phyloP scores from a whole-genome alignment of 2,113 vertebrate species.

The Rhinopomastus cyanomelas region DNA sequence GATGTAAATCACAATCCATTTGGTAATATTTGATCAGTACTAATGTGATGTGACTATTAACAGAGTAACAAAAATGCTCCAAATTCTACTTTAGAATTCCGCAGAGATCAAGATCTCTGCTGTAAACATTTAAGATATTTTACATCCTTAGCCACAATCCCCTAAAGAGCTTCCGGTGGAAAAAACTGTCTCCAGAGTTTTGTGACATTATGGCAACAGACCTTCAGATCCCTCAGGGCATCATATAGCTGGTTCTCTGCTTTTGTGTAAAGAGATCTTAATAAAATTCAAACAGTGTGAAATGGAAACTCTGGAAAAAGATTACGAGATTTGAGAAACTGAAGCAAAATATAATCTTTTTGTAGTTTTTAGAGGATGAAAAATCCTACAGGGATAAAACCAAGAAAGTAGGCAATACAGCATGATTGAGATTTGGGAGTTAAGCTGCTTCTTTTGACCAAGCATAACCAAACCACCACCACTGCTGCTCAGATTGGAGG shows the following conservation, averaged over 20 bases:
- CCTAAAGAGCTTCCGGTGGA: constrained; percentile 41
- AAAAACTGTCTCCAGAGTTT: constrained; percentile 62
- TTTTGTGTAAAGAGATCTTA: constrained; percentile 68
- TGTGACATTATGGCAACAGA: constrained; percentile 36
- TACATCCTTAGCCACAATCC: constrained; percentile 5
- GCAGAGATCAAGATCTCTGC: neutral
- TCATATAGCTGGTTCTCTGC: constrained; percentile 41
- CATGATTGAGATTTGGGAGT: neutral
- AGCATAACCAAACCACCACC: neutral
- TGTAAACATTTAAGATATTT: constrained; percentile 35
- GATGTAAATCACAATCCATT: neutral
- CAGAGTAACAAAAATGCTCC: neutral
- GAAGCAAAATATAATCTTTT: constrained; percentile 58
- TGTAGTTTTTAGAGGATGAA: constrained; percentile 30
- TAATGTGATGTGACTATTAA: neutral
- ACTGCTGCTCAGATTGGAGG: accelerated
- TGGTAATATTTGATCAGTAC: neutral
- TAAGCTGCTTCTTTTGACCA: neutral
- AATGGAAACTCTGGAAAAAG: constrained; percentile 72
- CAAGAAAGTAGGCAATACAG: neutral
- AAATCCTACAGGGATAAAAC: constrained; percentile 3
- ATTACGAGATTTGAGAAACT: constrained; percentile 61
- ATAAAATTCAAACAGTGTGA: constrained; percentile 77
- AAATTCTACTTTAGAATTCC: neutral
- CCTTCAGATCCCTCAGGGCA: constrained; percentile 39